Evolutionary conservation across 2,888 invertebrate species (phyloP).

Genomic region (Amphimallon solstitiale): DNA sequence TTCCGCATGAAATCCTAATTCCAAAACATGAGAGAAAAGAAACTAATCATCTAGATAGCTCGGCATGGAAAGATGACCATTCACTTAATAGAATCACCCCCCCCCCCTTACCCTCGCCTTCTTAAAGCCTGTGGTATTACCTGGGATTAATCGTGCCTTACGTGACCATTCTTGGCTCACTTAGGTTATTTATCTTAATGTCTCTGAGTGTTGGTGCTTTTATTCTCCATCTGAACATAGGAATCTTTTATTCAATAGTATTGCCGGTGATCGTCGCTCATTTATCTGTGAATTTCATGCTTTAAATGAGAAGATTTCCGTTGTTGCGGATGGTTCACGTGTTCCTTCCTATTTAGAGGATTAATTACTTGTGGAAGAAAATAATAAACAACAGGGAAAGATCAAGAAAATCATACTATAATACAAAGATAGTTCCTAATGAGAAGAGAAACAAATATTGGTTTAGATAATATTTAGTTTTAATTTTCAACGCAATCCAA

Average conservation of each 20-base stretch:
- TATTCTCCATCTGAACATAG: background rate
- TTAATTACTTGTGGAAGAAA: no score
- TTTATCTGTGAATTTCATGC: no score
- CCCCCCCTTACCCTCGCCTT: background rate
- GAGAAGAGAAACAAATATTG: no score
- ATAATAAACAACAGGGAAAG: no score
- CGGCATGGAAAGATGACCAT: background rate
- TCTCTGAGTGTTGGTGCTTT: background rate
- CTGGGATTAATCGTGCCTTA: slow-evolving; percentile 17
- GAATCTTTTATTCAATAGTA: background rate
- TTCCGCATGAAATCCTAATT: background rate
- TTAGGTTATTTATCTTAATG: slow-evolving; percentile 18
- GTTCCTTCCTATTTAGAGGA: no score
- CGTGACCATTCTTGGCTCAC: slow-evolving; percentile 1
- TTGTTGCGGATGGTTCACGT: no score
- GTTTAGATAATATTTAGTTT: no score
- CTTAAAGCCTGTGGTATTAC: slow-evolving; percentile 6
- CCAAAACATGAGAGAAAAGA: background rate
- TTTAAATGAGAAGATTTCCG: no score
- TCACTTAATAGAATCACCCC: slow-evolving; percentile 11
- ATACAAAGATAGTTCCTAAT: no score
- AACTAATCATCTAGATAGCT: slow-evolving; percentile 7
- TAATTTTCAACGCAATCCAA: no score
- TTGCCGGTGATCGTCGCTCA: no score
- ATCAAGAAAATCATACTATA: no score